These are phyloP conservation scores for Cassiopea xamachana DNA, from an alignment of 30 jellyfish, hydroid and myxozoan genomes.

Conservation along the genomic window DNA sequence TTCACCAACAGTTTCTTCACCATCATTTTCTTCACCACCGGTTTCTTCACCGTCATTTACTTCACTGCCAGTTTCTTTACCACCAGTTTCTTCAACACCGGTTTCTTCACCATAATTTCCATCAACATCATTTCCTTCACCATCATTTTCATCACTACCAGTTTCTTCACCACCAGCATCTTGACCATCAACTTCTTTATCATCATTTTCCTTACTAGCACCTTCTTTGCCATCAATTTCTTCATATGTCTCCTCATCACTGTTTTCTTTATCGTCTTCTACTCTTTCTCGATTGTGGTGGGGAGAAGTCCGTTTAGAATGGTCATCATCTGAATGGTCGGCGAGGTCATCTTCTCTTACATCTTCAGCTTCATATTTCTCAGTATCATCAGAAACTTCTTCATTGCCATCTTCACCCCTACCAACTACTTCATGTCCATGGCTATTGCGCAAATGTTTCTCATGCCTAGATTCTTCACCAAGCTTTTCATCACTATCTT, in stretches of 20 bases:
- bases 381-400: background rate
- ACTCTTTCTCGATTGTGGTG: background rate
- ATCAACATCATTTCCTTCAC: constrained; percentile 18
- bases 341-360: too few relatives aligned
- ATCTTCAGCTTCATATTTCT: constrained; percentile 19
- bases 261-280: background rate
- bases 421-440: too few relatives aligned
- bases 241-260: background rate
- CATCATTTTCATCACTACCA: background rate
- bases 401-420: constrained; percentile 2
- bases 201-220: background rate
- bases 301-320: too few relatives aligned
- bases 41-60: background rate
- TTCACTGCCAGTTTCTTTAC: background rate
- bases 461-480: too few relatives aligned
- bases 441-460: too few relatives aligned
- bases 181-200: constrained; percentile 1
- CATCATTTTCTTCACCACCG: background rate
- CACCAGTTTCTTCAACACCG: background rate
- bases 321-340: too few relatives aligned
- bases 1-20: background rate
- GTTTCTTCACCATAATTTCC: background rate
- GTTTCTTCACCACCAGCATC: background rate
- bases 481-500: too few relatives aligned
- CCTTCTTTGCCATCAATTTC: background rate